phyloP scores from a whole-genome alignment of 2,888 invertebrate species.

The Priocnemis perturbator region DNA sequence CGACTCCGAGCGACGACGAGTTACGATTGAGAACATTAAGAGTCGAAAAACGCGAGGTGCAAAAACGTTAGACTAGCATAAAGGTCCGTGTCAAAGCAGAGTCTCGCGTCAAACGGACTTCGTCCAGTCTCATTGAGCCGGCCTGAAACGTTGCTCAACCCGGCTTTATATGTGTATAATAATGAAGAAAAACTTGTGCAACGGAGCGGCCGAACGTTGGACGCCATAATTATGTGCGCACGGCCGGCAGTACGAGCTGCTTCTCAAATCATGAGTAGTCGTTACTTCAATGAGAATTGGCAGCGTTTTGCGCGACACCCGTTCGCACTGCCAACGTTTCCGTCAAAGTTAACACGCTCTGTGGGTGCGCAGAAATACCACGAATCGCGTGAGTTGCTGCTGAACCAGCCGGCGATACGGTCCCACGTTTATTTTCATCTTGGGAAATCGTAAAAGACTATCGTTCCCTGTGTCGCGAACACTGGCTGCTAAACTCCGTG shows the following conservation, averaged over 20 bases:
- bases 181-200: too few relatives aligned
- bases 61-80: neutral
- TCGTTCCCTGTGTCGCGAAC: conserved; percentile 1
- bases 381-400: conserved; percentile 41
- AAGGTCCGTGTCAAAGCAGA: neutral
- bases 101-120: neutral
- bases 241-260: conserved; percentile 47
- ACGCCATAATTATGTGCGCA: too few relatives aligned
- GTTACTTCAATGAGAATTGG: conserved; percentile 66
- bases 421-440: conserved; percentile 67
- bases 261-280: conserved; percentile 61
- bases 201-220: too few relatives aligned
- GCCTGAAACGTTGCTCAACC: too few relatives aligned
- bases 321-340: conserved; percentile 28
- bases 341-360: conserved; percentile 7
- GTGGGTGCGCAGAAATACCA: conserved; percentile 44
- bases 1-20: too few relatives aligned
- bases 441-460: conserved; percentile 55
- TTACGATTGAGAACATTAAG: too few relatives aligned
- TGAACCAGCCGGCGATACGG: conserved; percentile 42
- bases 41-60: too few relatives aligned
- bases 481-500: too few relatives aligned
- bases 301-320: conserved; percentile 42
- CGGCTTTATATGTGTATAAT: too few relatives aligned
- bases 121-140: neutral